Base-by-base conservation (phyloP, 1,140 invertebrate genomes). In the Trissolcus basalis region DNA sequence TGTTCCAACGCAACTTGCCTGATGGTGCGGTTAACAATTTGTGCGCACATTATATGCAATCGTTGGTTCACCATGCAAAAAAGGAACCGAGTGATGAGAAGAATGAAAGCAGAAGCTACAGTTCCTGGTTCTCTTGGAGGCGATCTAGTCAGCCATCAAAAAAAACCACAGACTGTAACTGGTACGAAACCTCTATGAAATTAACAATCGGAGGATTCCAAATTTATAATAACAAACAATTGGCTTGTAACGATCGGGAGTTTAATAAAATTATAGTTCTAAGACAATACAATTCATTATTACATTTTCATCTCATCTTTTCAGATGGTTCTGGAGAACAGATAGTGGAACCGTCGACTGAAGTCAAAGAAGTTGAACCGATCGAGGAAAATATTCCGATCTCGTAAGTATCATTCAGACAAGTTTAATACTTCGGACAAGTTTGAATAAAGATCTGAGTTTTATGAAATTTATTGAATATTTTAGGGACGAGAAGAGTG, bases 1-100 rank as follows among this genome's bases (percentile, higher is more conserved):
- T 93, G 61, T 99, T 94, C 89, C 92, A 96, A 81, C 92, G 95
- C 79, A 92, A 94, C 59, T 89, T 98, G 73, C 93, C 95, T 6
- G 90, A 90, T 79, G 77, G 12, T 14, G 56, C 80, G 0, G 77
- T 88, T 4, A 81, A 86, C 54, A 86, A 86, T 74, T 78, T 90
- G 12, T 88, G 86, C 32, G 81, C 80, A 0, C 82, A 88, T 14
- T 87, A 88, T 43, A 89, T 90, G 86, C 77, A 87, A 1, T 68
- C 83, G 10, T 79, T 82, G 6, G 58, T 84, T 36, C 82, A 83
- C 0, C 79, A 85, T 27, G 84, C 84, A 5, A 84, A 83, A 14
- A 87, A 87, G 47, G 63, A 75, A 36, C 49, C 80, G 15, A 83
- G 8, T 19, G 83, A 36, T 12, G 54, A 14, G 2, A 90, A 89